Evolutionary conservation across 2,797 vertebrate genomes (phyloP).

Genomic region (Macropodus opercularis): DNA sequence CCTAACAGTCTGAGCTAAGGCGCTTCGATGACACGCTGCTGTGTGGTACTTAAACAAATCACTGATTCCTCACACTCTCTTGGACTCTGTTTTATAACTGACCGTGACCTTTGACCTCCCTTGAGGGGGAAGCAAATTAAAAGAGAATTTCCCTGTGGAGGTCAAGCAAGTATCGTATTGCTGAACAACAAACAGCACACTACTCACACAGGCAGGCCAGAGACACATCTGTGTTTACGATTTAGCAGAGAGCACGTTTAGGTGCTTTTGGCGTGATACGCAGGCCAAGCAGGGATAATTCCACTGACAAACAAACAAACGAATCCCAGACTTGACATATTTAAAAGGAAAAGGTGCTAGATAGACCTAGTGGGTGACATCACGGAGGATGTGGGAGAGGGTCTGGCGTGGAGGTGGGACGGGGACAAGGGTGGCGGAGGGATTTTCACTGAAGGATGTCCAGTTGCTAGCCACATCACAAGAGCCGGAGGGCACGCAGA

Average conservation of each 20-base stretch:
- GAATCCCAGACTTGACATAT: slow-evolving; percentile 41
- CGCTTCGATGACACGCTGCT: not conserved
- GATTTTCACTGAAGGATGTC: slow-evolving; percentile 64
- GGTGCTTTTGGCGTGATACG: slow-evolving; percentile 20
- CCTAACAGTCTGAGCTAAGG: not conserved
- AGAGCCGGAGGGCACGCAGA: slow-evolving; percentile 57
- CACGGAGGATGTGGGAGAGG: slow-evolving; percentile 39
- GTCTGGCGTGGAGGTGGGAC: slow-evolving; percentile 42
- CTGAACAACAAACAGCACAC: slow-evolving; percentile 37
- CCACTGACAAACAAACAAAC: slow-evolving; percentile 7
- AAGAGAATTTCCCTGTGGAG: slow-evolving; percentile 4
- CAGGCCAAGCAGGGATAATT: slow-evolving; percentile 39
- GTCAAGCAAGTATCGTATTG: slow-evolving; percentile 36
- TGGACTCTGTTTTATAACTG: slow-evolving; percentile 1
- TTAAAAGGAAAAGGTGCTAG: slow-evolving; percentile 9
- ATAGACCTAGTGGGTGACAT: slow-evolving; percentile 30
- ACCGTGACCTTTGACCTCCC: slow-evolving; percentile 38
- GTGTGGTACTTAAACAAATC: slow-evolving; percentile 5
- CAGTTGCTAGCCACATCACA: slow-evolving; percentile 74
- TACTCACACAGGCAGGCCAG: slow-evolving; percentile 17
- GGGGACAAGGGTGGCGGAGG: not conserved
- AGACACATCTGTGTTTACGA: slow-evolving; percentile 31
- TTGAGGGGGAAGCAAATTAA: slow-evolving; percentile 12
- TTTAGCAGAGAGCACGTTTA: slow-evolving; percentile 17
- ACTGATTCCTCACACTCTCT: slow-evolving; percentile 13